Percentiles rank a stretch among this genome's conserved stretches.
phyloP scores from a whole-genome alignment of 2,888 invertebrate genomes.

The Cosmorhoe ocellata region DNA sequence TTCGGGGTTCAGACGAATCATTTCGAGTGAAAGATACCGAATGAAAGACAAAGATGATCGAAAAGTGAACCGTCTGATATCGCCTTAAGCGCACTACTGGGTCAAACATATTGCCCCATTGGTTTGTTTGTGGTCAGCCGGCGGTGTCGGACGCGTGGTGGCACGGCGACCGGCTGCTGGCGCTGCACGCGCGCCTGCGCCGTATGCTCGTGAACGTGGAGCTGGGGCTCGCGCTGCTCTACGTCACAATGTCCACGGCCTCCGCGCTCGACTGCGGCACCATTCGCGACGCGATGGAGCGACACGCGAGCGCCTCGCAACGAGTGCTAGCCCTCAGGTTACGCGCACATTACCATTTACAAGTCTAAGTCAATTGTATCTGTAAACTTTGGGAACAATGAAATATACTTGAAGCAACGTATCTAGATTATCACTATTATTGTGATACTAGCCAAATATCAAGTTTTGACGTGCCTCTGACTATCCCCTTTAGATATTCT shows the following conservation, averaged over 20 bases:
- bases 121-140: not conserved
- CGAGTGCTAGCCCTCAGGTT: slow-evolving; percentile 58
- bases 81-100: too few species aligned
- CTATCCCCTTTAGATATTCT: too few species aligned
- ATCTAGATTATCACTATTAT: too few species aligned
- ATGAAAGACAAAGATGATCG: too few species aligned
- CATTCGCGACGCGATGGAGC: slow-evolving; percentile 65
- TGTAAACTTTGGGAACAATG: too few species aligned
- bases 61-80: too few species aligned
- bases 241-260: slow-evolving; percentile 81
- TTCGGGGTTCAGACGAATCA: too few species aligned
- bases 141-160: slow-evolving; percentile 33
- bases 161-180: slow-evolving; percentile 44
- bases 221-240: slow-evolving; percentile 82
- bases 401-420: too few species aligned
- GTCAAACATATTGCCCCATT: too few species aligned
- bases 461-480: too few species aligned
- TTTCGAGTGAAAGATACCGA: too few species aligned
- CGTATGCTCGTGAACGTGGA: slow-evolving; percentile 67
- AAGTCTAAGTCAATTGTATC: not conserved
- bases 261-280: slow-evolving; percentile 78
- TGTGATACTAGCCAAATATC: too few species aligned
- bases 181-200: slow-evolving; percentile 53
- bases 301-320: slow-evolving; percentile 47
- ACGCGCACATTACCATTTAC: not conserved